Base-by-base conservation (phyloP, 2,888 invertebrate genomes). In the Sesia bembeciformis region DNA sequence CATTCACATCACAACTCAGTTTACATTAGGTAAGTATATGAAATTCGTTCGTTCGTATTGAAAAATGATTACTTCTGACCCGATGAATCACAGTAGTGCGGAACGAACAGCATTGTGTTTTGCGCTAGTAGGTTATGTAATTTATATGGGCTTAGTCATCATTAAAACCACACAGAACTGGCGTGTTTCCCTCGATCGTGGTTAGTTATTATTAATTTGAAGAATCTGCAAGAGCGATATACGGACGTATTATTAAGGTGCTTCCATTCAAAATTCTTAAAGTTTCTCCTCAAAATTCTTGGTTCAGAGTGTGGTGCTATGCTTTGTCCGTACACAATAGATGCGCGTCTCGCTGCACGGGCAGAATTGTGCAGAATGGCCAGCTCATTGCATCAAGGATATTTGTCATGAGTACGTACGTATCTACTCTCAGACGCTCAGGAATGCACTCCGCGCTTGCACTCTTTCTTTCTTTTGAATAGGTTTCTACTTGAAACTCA, bases 321-420 rank as follows among this genome's bases (percentile, higher is more conserved):
- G 70, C 81, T 76, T 88, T 88, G 87, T 88, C 76, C 75, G 70
- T 59, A 60, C 66, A 88, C 87, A 87, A 87, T 85, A 63, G 83
- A 61, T 57, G 56, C 57, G 63, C 68, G 58, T 23, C n/a, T 39
- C 43, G 55, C 63, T 67, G 75, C 77, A 79, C 82, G 79, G 70
- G 70, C 66, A 74, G 74, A 76, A 79, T 72, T 77, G 80, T 70
- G 70, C 65, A 74, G 74, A 76, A 79, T 72, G 74, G 74, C 74
- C 76, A 72, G 74, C 62, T 63, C 66, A 68, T 64, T 68, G 64
- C 62, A 61, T 64, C 63, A 68, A 71, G 74, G 67, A 75, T 79
- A 76, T 82, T 81, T 76, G 74, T 79, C 74, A 72, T 68, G 68
- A 71, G 64, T 60, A 67, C 68, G 59, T 70, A 63, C 55, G 55